Evolutionary conservation across 2,113 vertebrate species (phyloP).

Genomic region (Speoplatyrhinus poulsoni): DNA sequence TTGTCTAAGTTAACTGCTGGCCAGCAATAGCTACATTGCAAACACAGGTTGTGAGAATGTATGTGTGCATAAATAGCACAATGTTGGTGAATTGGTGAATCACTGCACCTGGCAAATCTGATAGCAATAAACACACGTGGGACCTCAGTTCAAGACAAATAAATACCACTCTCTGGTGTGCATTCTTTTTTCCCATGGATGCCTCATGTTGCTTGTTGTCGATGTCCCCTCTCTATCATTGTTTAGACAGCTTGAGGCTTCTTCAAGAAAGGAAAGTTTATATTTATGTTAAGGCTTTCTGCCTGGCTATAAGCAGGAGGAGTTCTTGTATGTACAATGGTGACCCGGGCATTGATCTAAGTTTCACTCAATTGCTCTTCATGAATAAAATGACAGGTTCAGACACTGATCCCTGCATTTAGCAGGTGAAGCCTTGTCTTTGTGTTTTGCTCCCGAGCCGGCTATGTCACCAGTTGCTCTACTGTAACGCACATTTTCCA

Average conservation of each 20-base stretch:
- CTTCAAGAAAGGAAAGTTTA: constrained; percentile 71
- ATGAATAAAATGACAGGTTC: constrained; percentile 9
- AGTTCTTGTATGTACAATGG: constrained; percentile 23
- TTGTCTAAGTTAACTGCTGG: background rate
- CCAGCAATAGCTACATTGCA: background rate
- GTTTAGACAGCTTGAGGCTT: constrained; percentile 92
- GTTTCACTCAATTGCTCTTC: constrained; percentile 13
- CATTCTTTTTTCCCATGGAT: constrained; percentile 86
- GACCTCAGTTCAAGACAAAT: constrained; percentile 82
- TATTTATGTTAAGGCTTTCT: constrained; percentile 74
- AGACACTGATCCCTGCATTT: constrained; percentile 4
- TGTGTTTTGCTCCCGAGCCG: constrained; percentile 8
- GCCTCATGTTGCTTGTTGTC: constrained; percentile 80
- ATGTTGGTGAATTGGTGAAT: constrained; percentile 43
- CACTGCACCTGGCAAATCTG: constrained; percentile 74
- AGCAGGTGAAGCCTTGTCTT: constrained; percentile 34
- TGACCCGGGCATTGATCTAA: constrained; percentile 30
- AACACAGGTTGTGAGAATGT: constrained; percentile 1
- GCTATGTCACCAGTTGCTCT: constrained; percentile 12
- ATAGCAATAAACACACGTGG: constrained; percentile 80
- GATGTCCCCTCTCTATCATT: constrained; percentile 67
- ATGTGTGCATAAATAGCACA: constrained; percentile 3
- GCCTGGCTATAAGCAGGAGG: constrained; percentile 50
- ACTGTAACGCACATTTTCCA: constrained; percentile 46
- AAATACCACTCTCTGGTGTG: constrained; percentile 68